Conservation (phyloP, 2,113 vertebrate genomes). For the Pungitius pungitius region DNA sequence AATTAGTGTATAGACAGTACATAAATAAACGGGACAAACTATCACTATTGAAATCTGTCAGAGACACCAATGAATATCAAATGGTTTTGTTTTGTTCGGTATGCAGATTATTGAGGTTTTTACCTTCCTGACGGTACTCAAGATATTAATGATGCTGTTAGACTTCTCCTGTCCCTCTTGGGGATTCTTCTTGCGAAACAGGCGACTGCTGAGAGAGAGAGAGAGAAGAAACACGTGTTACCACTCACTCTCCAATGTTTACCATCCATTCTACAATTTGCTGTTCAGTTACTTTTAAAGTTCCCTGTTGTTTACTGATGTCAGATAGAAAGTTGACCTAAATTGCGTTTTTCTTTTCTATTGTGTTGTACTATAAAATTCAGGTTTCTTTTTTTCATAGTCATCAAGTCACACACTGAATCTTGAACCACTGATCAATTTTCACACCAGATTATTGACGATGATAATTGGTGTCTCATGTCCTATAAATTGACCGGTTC, state of each 20-base stretch:
- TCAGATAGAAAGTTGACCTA: conserved; percentile 15
- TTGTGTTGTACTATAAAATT: conserved; percentile 30
- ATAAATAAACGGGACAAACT: conserved; percentile 14
- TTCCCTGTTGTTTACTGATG: background rate
- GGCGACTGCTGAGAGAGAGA: conserved; percentile 73
- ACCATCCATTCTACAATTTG: conserved; percentile 21
- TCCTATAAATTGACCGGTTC: conserved; percentile 45
- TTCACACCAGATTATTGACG: conserved; percentile 5
- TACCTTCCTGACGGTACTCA: conserved; percentile 83
- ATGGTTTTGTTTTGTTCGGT: conserved; percentile 8
- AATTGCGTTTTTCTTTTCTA: background rate
- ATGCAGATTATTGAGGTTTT: conserved; percentile 5
- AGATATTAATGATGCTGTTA: conserved; percentile 86
- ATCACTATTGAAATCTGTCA: conserved; percentile 2
- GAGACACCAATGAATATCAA: background rate
- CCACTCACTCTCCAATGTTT: conserved; percentile 34
- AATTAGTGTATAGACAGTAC: background rate
- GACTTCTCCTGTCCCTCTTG: conserved; percentile 85
- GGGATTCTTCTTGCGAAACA: conserved; percentile 83
- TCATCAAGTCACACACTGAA: conserved; percentile 4
- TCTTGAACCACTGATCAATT: background rate
- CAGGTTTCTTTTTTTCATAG: background rate
- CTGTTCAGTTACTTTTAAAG: conserved; percentile 17
- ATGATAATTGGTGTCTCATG: conserved; percentile 30
- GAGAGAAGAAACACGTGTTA: conserved; percentile 31